Conservation (phyloP, 2,113 vertebrate genomes). For the Probosciger aterrimus region DNA sequence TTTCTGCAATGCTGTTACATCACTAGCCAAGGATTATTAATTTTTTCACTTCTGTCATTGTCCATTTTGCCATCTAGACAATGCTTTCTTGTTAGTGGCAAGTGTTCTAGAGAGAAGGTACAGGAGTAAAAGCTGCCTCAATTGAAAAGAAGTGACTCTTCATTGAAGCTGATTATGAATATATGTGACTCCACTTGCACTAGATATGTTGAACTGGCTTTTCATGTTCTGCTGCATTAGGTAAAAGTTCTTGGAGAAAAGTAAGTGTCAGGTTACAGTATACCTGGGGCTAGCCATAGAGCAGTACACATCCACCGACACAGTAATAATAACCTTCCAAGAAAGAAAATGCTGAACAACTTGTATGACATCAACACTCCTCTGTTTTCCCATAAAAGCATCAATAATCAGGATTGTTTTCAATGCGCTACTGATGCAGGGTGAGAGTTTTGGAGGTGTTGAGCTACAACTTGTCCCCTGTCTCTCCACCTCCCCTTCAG, state of each 20-base stretch:
- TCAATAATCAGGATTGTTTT: neutral
- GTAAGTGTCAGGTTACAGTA: neutral
- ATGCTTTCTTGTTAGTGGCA: neutral
- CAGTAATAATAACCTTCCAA: neutral
- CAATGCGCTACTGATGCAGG: neutral
- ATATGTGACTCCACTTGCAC: neutral
- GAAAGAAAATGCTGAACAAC: neutral
- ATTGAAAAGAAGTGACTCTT: neutral
- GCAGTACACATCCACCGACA: neutral
- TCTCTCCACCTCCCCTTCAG: neutral
- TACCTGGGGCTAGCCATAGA: neutral
- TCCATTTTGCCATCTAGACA: neutral
- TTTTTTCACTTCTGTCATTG: neutral
- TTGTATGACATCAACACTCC: neutral
- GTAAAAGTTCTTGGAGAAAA: neutral
- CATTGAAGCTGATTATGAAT: neutral
- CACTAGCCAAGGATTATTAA: neutral
- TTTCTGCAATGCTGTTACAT: neutral
- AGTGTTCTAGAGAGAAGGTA: neutral
- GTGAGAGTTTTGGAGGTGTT: neutral
- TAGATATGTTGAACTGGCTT: neutral
- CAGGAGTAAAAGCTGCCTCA: neutral
- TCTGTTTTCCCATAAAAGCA: neutral
- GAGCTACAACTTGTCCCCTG: neutral
- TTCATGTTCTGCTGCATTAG: neutral